These are phyloP conservation scores for Patiria pectinifera DNA, from an alignment of 53 echinoderm and acorn worm genomes.

Conservation along the genomic window DNA sequence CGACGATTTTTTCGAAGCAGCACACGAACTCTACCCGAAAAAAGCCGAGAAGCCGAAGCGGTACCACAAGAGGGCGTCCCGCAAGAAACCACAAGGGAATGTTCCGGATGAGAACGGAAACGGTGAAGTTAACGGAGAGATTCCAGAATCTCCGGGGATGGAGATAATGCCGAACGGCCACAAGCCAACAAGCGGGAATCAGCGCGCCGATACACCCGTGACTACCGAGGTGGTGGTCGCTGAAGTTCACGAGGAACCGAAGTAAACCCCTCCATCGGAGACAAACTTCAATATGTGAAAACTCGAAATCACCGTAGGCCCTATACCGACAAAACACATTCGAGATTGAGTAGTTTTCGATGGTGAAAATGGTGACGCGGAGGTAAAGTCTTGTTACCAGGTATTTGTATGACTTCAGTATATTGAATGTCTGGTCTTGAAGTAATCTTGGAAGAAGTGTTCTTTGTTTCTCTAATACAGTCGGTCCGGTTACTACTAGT, in stretches of 20 bases:
- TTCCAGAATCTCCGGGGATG: not conserved
- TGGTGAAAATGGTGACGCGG: no score
- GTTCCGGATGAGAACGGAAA: not conserved
- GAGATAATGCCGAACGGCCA: not conserved
- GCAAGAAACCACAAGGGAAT: not conserved
- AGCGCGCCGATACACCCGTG: not conserved
- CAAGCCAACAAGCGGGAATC: not conserved
- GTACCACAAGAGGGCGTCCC: not conserved
- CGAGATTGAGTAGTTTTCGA: no score
- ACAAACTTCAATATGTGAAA: no score
- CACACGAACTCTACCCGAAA: constrained; percentile 81
- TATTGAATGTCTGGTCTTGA: no score
- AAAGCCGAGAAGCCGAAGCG: constrained; percentile 20
- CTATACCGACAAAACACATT: no score
- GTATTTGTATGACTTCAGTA: no score
- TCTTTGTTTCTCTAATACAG: no score
- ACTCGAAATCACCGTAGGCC: no score
- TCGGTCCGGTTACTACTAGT: no score
- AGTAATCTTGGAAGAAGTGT: no score
- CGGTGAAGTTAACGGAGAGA: not conserved
- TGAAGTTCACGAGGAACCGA: constrained; percentile 24
- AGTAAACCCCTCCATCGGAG: not conserved
- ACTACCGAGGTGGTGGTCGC: not conserved
- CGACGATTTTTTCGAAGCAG: constrained; percentile 78
- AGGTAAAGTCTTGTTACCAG: no score